Evolutionary conservation across 2,888 invertebrate genomes (phyloP), one percentile per base, ranked within the genome.

Genomic region (Drosophila neotestacea): DNA sequence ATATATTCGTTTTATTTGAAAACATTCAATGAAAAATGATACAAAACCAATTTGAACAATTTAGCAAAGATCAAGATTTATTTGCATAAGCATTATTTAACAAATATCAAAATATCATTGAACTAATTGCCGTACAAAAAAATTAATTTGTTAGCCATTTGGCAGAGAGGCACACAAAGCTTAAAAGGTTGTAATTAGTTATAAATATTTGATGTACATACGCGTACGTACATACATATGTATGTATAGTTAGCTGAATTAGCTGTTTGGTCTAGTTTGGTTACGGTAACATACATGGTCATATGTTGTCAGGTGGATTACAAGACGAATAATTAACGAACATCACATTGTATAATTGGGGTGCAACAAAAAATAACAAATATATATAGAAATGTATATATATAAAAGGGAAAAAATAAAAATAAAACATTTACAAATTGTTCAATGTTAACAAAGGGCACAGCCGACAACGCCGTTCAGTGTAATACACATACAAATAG

Each of bases 401-500:
- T 6, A 16, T 22, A 22, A 22, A 22, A 34, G 34, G 16, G 16
- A 13, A 30, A 32, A 30, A 30, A 32, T 6, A 9, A 48, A 36
- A n/a, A 13, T 34, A 36, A 11, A 34, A 48, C 47, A 47, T 30
- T 42, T 58, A 47, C 44, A 69, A 55, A 42, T 32, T 34, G 36
- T 46, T 46, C 41, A 61, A 46, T 62, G 34, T 28, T 52, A 73
- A 63, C 36, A 68, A 51, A 42, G 11, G 22, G 59, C 55, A 68
- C 59, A 66, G 61, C 47, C 66, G 42, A 65, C 28, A 36, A 61
- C 47, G 67, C 67, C 44, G 68, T 38, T 32, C 36, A 60, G 50
- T 73, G 36, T 42, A 50, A 46, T 63, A 55, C 61, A 55, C 58
- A 61, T 59, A 70, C 61, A 73, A 70, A 51, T 62, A 62, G 58